Base-by-base conservation (phyloP, 37 sponge, comb jelly and placozoan species). In the Beroe forskalii region DNA sequence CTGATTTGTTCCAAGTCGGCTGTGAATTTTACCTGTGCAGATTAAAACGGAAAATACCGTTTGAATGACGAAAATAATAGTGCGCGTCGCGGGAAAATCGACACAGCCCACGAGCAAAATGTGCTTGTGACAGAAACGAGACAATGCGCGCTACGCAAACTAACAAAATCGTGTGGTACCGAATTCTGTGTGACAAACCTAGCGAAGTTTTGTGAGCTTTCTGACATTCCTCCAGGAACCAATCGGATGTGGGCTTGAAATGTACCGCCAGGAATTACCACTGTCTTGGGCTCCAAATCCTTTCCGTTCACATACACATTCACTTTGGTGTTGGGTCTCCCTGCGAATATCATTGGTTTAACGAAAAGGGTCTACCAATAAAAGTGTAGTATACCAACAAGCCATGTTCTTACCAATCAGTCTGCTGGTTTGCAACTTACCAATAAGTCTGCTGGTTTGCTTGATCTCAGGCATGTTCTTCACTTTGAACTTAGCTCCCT, bases 391-490 rank as follows among this genome's bases (percentile, higher is more conserved):
- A n/a, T n/a, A n/a, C n/a, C n/a, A n/a, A n/a, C n/a, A n/a, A n/a
- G n/a, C n/a, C n/a, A n/a, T n/a, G n/a, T n/a, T n/a, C n/a, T n/a
- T n/a, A n/a, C n/a, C n/a, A n/a, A n/a, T n/a, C n/a, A n/a, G n/a
- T n/a, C n/a, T n/a, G n/a, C n/a, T n/a, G n/a, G n/a, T n/a, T n/a
- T n/a, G n/a, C n/a, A 22, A 4, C 76, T 35, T 32, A 72, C 76
- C 76, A 38, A 72, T 72, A 1, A 72, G 27, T 36, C 76, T 28
- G 40, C 76, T 72, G 27, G 3, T 38, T 72, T 72, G 28, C 76
- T 38, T 33, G 20, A 72, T 72, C 23, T 72, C 76, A 32, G 76
- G 76, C 76, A 72, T 72, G 76, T 72, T 72, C 23, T 72, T 72
- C 39, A 72, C 76, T 38, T 27, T 72, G 32, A 72, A 72, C 76